Base-by-base conservation (phyloP, 2,888 invertebrate species). In the Nephrotoma appendiculata region DNA sequence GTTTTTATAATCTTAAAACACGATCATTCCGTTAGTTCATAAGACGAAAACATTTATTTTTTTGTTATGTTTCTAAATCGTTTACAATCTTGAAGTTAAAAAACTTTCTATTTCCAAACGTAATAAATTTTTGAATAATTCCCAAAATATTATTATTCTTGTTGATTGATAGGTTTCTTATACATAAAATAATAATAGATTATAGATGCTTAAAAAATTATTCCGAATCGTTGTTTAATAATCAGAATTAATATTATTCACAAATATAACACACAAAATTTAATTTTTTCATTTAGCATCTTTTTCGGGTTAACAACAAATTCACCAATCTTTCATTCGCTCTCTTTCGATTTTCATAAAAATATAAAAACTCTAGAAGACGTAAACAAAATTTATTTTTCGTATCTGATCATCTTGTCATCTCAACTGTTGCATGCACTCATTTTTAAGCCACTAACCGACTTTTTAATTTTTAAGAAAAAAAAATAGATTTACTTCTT, bases 371-470 rank as follows among this genome's bases (percentile, higher is more conserved):
- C 52, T 52, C 52, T 6, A 15, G 15, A 52, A 15, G 52, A 52
- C 52, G 15, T 15, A 15, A 52, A 52, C 19, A 52, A 52, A 15
- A 52, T 6, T 15, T 52, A 0, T 15, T 71, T 71, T 71, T 71
- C 31, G 31, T 84, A 84, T 84, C 84, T 42, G 84, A 84, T 84
- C 84, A 84, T 41, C 84, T 42, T 84, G 84, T 84, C 84, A 84
- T 84, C 84, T 84, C 84, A 84, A 84, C 84, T 84, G 84, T 84
- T 42, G 42, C 84, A 84, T 84, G 84, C 84, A 84, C 84, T 84
- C 84, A 43, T 84, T 85, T 86, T 57, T 86, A 86, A 52, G 57
- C 86, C 86, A 86, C 86, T 86, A 86, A 86, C 86, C 86, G 86
- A 86, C 86, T 86, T 86, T 86, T 86, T 6, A 86, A 45, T 44